Evolutionary conservation across 2,113 vertebrate species (phyloP).

Genomic region (Boleophthalmus pectinirostris): DNA sequence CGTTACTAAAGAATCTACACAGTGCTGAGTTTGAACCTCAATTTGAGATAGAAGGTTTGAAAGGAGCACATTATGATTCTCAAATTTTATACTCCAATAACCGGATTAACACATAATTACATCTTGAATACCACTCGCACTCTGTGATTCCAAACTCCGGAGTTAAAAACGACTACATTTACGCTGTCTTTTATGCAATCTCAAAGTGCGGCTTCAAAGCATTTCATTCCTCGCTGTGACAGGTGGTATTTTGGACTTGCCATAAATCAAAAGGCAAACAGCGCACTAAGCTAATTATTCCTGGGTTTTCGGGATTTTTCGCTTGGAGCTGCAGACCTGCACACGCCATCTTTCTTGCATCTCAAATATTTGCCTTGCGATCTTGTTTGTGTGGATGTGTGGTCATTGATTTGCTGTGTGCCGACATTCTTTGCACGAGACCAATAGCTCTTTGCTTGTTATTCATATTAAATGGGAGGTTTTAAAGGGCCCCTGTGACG

Average conservation of each 20-base stretch:
- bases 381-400: slow-evolving; percentile 70
- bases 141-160: slow-evolving; percentile 11
- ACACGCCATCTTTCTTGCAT: slow-evolving; percentile 49
- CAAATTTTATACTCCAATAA: background rate
- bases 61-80: background rate
- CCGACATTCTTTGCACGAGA: slow-evolving; percentile 58
- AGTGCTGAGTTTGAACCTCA: background rate
- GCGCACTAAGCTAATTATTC: slow-evolving; percentile 68
- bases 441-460: slow-evolving; percentile 51
- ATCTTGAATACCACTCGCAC: background rate
- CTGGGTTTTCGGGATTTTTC: slow-evolving; percentile 58
- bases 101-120: slow-evolving; percentile 7
- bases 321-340: slow-evolving; percentile 53
- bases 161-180: slow-evolving; percentile 13
- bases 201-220: slow-evolving; percentile 28
- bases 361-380: slow-evolving; percentile 73
- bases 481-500: background rate
- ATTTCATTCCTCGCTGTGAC: slow-evolving; percentile 53
- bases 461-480: slow-evolving; percentile 46
- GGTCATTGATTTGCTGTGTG: slow-evolving; percentile 69
- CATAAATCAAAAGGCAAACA: slow-evolving; percentile 70
- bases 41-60: background rate
- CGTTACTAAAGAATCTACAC: too few relatives aligned
- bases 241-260: slow-evolving; percentile 56
- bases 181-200: slow-evolving; percentile 38